Conservation (phyloP, 2,797 vertebrate species). For the Pipistrellus kuhlii region DNA sequence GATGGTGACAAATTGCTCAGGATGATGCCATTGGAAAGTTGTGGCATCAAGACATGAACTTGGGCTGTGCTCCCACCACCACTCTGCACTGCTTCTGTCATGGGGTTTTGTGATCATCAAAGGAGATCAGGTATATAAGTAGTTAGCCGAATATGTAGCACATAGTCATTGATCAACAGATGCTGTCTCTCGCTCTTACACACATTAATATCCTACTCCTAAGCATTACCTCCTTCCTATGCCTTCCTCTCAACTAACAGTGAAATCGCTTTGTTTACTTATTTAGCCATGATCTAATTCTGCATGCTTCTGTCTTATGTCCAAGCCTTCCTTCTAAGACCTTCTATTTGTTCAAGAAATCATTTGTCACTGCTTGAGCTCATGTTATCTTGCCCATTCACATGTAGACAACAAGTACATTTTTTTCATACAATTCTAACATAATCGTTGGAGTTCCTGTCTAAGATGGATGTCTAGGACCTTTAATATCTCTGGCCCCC, state of each 20-base stretch:
- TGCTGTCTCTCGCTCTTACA: too few species aligned
- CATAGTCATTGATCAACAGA: not conserved
- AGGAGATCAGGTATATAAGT: not conserved
- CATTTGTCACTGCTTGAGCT: not conserved
- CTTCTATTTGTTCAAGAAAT: not conserved
- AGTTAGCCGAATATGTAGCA: not conserved
- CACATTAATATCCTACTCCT: not conserved
- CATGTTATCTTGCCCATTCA: not conserved
- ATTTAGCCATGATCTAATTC: not conserved
- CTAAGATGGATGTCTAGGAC: not conserved
- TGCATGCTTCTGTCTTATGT: not conserved
- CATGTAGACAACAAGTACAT: not conserved
- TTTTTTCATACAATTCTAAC: not conserved
- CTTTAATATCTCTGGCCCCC: not conserved
- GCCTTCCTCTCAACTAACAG: not conserved
- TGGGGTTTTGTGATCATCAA: not conserved
- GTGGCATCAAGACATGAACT: not conserved
- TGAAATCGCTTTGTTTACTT: not conserved
- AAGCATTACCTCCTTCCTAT: not conserved
- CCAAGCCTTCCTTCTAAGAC: constrained; percentile 12
- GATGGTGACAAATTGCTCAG: not conserved
- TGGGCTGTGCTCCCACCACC: not conserved
- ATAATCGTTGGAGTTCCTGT: not conserved
- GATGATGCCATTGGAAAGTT: not conserved
- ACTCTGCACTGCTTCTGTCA: not conserved